These are phyloP conservation scores for Alces alces DNA, from an alignment of 2,113 vertebrate genomes.

Conservation along the genomic window DNA sequence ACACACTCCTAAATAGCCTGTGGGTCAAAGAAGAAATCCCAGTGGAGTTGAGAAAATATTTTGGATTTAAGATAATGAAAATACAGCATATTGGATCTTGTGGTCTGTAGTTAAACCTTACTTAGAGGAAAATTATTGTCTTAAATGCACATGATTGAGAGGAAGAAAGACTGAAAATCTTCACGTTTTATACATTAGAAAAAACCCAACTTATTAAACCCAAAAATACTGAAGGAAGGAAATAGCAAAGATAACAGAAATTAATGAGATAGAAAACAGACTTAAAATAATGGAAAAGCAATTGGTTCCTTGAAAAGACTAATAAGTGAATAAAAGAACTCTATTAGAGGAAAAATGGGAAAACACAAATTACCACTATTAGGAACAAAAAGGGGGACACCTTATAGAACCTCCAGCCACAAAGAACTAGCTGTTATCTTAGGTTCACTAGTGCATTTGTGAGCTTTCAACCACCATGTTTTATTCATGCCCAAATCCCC, in stretches of 20 bases:
- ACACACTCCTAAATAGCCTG: background rate
- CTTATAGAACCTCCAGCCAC: background rate
- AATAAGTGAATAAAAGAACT: background rate
- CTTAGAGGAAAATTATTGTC: background rate
- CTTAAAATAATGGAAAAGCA: constrained; percentile 9
- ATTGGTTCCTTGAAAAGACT: background rate
- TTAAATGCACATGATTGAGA: background rate
- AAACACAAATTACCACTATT: background rate
- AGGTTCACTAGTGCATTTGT: background rate
- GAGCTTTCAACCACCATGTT: background rate
- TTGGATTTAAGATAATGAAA: background rate
- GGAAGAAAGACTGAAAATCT: background rate
- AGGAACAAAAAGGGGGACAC: background rate
- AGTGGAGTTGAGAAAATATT: background rate
- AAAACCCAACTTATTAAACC: background rate
- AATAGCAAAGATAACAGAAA: background rate
- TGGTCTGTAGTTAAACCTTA: background rate
- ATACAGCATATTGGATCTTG: background rate
- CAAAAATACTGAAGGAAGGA: background rate
- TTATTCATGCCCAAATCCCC: background rate
- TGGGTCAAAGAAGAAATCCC: background rate
- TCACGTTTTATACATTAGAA: background rate
- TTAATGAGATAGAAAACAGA: background rate
- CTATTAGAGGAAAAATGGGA: background rate
- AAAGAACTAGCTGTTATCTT: background rate